phyloP scores from a whole-genome alignment of 2,888 invertebrate species.

The Serrognathus titanus region DNA sequence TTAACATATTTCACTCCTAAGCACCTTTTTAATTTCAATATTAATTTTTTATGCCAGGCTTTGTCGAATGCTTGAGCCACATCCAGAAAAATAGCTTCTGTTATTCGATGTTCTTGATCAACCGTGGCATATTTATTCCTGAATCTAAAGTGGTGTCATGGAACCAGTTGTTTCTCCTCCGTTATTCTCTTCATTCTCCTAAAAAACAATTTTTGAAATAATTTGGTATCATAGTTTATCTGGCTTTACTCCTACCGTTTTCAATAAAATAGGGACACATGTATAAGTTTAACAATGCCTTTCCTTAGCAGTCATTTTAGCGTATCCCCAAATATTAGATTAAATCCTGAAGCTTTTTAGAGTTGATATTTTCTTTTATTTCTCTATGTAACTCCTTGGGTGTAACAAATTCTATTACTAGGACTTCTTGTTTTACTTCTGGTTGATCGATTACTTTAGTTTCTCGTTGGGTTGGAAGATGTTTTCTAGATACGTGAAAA shows the following conservation, averaged over 20 bases:
- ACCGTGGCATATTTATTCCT: no score
- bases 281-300: conserved; percentile 1
- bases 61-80: not conserved
- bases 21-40: not conserved
- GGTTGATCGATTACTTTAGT: no score
- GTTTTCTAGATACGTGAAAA: no score
- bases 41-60: not conserved
- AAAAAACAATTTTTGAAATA: not conserved
- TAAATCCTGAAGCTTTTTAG: conserved; percentile 5
- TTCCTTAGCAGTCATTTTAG: conserved; percentile 3
- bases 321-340: conserved; percentile 2
- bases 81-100: not conserved
- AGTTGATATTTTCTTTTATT: conserved; percentile 1
- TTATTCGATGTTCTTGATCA: not conserved
- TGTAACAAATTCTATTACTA: not conserved
- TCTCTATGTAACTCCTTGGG: not conserved
- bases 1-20: not conserved
- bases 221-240: not conserved
- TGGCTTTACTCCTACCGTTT: not conserved
- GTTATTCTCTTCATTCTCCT: not conserved
- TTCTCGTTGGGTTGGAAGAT: not conserved
- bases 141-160: not conserved
- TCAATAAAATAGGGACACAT: not conserved
- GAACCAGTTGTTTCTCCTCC: not conserved
- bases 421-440: not conserved